Evolutionary conservation across 2,113 vertebrate species (phyloP).

Genomic region (Phalacrocorax carbo): DNA sequence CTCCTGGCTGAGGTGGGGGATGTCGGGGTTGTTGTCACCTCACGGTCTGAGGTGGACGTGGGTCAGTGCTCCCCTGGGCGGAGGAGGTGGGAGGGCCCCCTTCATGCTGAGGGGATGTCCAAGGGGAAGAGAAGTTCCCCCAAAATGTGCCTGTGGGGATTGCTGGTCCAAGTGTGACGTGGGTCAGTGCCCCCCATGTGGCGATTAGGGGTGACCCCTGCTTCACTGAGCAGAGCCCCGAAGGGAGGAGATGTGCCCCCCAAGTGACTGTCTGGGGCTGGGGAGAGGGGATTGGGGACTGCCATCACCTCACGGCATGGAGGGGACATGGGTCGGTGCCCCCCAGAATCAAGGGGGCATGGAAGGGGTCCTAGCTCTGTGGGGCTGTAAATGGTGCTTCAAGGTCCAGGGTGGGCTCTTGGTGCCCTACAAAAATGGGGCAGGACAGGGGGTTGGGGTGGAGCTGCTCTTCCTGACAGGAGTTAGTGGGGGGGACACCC

Average conservation of each 20-base stretch:
- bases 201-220: not conserved
- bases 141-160: not conserved
- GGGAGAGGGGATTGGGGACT: not conserved
- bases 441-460: accelerated
- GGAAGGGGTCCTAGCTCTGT: not conserved
- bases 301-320: not conserved
- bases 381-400: not conserved
- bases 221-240: not conserved
- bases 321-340: not conserved
- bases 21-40: not conserved
- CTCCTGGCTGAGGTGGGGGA: not conserved
- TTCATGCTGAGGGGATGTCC: accelerated
- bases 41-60: not conserved
- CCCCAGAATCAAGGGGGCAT: not conserved
- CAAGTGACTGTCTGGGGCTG: not conserved
- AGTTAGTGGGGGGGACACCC: not conserved
- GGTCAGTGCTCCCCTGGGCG: not conserved
- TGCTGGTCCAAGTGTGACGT: not conserved
- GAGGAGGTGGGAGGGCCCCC: not conserved
- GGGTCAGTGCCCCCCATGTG: not conserved
- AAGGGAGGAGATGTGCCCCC: not conserved
- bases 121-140: not conserved
- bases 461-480: not conserved
- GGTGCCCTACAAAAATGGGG: not conserved
- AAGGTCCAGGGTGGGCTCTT: not conserved